Evolutionary conservation across 2,888 invertebrate species (phyloP).

Genomic region (Aradus depressus): DNA sequence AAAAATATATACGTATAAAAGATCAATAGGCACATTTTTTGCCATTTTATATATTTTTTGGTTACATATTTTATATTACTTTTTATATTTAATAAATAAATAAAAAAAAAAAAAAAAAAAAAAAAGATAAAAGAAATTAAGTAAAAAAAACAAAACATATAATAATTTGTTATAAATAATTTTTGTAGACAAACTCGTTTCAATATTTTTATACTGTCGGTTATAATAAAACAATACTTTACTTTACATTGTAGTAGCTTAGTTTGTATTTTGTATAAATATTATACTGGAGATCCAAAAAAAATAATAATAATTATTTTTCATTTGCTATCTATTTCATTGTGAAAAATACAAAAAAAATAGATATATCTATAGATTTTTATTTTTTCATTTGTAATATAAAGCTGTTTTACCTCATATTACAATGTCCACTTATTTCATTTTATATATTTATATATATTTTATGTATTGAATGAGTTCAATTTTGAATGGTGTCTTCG

Average conservation of each 20-base stretch:
- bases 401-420: no score
- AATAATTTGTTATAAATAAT: constrained; percentile 20
- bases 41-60: constrained; percentile 24
- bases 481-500: no score
- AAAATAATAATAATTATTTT: constrained; percentile 4
- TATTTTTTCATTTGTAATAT: no score
- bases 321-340: neutral
- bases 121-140: constrained; percentile 19
- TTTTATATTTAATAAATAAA: constrained; percentile 23
- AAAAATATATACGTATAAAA: no score
- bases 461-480: no score
- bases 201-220: constrained; percentile 28
- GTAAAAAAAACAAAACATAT: constrained; percentile 17
- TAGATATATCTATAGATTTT: no score
- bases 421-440: no score
- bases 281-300: constrained; percentile 24
- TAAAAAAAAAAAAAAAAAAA: constrained; percentile 21
- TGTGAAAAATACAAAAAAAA: no score
- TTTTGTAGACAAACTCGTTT: constrained; percentile 25
- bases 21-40: constrained; percentile 18
- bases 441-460: no score
- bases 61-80: constrained; percentile 25
- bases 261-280: constrained; percentile 15
- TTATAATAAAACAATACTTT: constrained; percentile 16
- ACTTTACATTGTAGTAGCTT: constrained; percentile 19